phyloP scores from a whole-genome alignment of 1,140 invertebrate genomes.

The Tetramorium simillimum region DNA sequence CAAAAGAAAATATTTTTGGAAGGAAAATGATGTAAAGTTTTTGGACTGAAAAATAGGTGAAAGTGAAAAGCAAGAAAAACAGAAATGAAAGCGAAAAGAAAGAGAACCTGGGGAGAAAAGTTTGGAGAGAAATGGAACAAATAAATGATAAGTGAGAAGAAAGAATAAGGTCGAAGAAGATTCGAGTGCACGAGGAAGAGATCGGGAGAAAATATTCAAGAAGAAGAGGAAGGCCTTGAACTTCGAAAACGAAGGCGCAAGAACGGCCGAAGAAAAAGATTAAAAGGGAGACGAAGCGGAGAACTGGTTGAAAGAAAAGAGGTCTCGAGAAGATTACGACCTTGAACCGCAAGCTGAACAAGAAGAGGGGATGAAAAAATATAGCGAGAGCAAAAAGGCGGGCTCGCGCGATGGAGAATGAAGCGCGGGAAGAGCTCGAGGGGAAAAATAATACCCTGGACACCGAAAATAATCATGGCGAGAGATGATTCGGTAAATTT shows the following conservation, averaged over 20 bases:
- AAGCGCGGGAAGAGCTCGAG: conserved; percentile 43
- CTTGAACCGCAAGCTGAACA: conserved; percentile 57
- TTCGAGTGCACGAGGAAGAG: conserved; percentile 41
- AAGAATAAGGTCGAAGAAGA: neutral
- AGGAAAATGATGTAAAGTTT: neutral
- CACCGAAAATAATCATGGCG: conserved; percentile 53
- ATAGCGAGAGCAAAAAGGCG: conserved; percentile 53
- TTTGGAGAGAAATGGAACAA: neutral
- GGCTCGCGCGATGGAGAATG: conserved; percentile 41
- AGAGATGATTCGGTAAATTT: conserved; percentile 56
- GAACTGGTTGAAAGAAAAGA: conserved; percentile 62
- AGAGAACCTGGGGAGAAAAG: neutral
- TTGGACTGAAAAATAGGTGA: neutral
- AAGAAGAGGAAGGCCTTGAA: conserved; percentile 49
- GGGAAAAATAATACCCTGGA: conserved; percentile 58
- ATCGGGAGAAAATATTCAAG: conserved; percentile 34
- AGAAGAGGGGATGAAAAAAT: conserved; percentile 62
- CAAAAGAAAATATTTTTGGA: neutral
- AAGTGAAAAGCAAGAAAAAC: neutral
- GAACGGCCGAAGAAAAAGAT: conserved; percentile 50
- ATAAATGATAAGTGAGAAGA: neutral
- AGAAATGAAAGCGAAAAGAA: neutral
- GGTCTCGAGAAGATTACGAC: conserved; percentile 60
- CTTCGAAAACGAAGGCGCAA: conserved; percentile 57
- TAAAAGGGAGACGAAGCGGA: conserved; percentile 37